Evolutionary conservation across 2,113 vertebrate species (phyloP), one percentile per base, ranked within the genome.

Genomic region (Microtus pennsylvanicus): DNA sequence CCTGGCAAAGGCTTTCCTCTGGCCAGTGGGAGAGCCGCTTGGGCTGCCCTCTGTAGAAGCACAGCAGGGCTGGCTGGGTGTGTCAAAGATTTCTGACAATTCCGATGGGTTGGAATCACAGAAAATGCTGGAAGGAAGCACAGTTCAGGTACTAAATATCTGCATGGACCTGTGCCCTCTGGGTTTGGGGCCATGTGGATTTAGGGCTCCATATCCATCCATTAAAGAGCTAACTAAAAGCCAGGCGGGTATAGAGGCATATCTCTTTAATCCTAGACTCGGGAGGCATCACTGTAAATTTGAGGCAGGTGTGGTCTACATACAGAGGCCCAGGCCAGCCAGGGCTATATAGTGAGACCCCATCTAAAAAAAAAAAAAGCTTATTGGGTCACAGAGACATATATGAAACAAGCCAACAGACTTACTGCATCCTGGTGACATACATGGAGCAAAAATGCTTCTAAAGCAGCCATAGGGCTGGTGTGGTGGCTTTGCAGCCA

Each of bases 51-150:
- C 78, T 45, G 21, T 5, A 21, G 58, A 52, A 28, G 63, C 38
- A 17, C 33, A 22, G 33, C 7, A 22, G 81, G n/a, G 70, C 38
- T 3, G 14, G 61, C 61, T 65, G 88, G 61, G 24, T 42, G 24
- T 92, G 87, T 69, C 58, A 11, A 33, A 45, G 42, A 8, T 22
- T 93, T 86, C 87, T 81, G 61, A 30, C 65, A 70, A 74, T 90
- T 90, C n/a, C 33, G 5, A 6, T 69, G 13, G 26, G 14, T 22
- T 4, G 22, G 50, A 70, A n/a, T 35, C 13, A 2, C 33, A 80
- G 90, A 63, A 77, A 72, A 17, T 13, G 52, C 35, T 28, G 16
- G 63, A 47, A 89, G 45, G 33, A 87, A 55, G 77, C 14, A 65
- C n/a, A 55, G 80, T 16, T 86, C n/a, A 58, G 87, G 42, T 33